Conservation (phyloP, 2,797 vertebrate species). For the Sitta carolinensis region DNA sequence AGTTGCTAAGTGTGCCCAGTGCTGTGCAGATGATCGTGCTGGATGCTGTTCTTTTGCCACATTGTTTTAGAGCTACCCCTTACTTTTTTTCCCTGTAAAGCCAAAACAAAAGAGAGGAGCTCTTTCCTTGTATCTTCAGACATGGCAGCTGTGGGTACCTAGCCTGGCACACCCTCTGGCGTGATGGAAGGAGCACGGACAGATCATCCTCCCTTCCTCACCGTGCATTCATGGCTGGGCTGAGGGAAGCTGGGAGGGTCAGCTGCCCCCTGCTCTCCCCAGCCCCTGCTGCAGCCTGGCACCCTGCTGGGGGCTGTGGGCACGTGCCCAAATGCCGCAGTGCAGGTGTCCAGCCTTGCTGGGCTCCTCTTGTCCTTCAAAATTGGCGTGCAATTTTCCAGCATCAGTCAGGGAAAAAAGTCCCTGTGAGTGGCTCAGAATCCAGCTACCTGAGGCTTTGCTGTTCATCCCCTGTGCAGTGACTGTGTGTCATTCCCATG, state of each 20-base stretch:
- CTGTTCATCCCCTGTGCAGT: background rate
- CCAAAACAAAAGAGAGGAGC: background rate
- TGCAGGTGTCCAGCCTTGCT: background rate
- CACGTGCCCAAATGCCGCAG: background rate
- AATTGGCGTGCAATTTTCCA: background rate
- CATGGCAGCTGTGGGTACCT: background rate
- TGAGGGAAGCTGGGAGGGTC: background rate
- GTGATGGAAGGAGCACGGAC: background rate
- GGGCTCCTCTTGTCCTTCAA: background rate
- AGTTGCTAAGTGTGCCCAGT: background rate
- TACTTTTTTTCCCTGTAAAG: background rate
- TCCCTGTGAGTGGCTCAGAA: background rate
- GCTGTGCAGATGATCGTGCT: background rate
- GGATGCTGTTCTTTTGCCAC: background rate
- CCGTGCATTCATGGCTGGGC: accelerated
- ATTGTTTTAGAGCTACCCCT: background rate
- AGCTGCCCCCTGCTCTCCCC: background rate
- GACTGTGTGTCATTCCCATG: background rate
- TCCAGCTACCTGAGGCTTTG: background rate
- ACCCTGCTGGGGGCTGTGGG: background rate
- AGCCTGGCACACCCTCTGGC: background rate
- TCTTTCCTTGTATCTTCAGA: background rate
- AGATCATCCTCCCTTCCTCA: background rate
- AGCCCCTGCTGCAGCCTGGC: background rate
- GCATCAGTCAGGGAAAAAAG: background rate